phyloP scores from a whole-genome alignment of 2,797 vertebrate genomes.

The Eospalax fontanierii region DNA sequence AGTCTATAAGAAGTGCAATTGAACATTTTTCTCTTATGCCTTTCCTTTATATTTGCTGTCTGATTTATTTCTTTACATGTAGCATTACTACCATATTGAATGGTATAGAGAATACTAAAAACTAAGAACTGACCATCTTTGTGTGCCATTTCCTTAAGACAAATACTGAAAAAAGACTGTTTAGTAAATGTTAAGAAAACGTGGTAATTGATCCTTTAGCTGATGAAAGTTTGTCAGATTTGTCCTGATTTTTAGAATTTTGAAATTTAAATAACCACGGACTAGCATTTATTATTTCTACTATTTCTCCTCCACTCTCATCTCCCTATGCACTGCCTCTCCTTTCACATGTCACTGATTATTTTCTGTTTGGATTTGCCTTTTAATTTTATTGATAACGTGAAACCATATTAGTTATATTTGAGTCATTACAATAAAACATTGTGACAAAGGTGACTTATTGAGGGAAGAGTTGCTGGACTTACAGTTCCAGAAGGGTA shows the following conservation, averaged over 20 bases:
- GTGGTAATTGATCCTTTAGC: background rate
- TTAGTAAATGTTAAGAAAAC: background rate
- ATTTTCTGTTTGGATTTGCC: background rate
- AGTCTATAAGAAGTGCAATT: background rate
- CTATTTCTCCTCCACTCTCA: too few species aligned
- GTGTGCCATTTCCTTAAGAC: background rate
- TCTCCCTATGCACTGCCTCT: too few species aligned
- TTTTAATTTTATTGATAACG: background rate
- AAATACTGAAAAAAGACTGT: background rate
- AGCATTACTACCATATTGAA: background rate
- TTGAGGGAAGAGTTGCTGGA: too few species aligned
- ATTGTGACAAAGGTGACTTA: too few species aligned
- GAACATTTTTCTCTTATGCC: background rate
- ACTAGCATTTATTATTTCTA: too few species aligned
- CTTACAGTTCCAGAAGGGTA: too few species aligned
- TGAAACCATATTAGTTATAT: too few species aligned
- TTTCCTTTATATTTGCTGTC: constrained; percentile 46
- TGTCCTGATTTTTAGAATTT: too few species aligned
- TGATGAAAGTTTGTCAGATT: background rate
- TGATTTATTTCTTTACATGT: background rate
- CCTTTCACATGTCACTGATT: background rate
- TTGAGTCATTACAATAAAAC: too few species aligned
- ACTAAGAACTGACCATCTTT: background rate
- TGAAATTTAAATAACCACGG: too few species aligned
- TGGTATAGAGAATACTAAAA: background rate